Conservation (phyloP, 2,113 vertebrate genomes). For the Hiodon alosoides region DNA sequence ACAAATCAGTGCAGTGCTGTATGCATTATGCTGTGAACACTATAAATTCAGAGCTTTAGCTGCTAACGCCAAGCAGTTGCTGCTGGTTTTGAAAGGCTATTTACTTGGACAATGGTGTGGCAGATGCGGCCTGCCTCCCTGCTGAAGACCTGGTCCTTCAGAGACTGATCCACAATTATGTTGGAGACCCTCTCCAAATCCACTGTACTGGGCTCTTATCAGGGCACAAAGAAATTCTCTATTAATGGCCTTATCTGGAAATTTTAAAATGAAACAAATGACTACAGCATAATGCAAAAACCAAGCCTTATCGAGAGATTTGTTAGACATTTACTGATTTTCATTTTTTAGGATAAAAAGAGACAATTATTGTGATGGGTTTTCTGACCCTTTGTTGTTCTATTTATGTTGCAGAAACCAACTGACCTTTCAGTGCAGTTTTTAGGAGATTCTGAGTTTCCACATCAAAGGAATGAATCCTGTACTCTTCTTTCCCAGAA, state of each 20-base stretch:
- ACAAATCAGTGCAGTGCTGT: background rate
- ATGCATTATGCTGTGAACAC: no score
- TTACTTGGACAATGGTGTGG: slow-evolving; percentile 88
- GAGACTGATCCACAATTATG: slow-evolving; percentile 84
- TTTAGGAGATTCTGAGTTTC: slow-evolving; percentile 74
- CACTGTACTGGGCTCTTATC: slow-evolving; percentile 76
- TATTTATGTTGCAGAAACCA: no score
- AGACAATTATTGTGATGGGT: background rate
- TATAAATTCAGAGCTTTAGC: background rate
- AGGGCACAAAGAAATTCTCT: background rate
- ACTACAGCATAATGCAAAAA: background rate
- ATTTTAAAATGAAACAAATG: background rate
- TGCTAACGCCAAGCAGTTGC: no score
- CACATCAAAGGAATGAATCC: slow-evolving; percentile 67
- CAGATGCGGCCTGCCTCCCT: slow-evolving; percentile 90
- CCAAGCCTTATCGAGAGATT: background rate
- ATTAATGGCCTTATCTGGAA: background rate
- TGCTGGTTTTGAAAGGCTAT: background rate
- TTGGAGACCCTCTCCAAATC: slow-evolving; percentile 84
- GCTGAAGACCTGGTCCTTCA: slow-evolving; percentile 85
- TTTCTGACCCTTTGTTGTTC: background rate
- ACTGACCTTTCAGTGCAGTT: slow-evolving; percentile 72
- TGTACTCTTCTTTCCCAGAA: slow-evolving; percentile 61
- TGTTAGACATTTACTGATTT: background rate
- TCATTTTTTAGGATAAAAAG: background rate